Conservation (phyloP, 2,113 vertebrate species). For the Heptranchias perlo region DNA sequence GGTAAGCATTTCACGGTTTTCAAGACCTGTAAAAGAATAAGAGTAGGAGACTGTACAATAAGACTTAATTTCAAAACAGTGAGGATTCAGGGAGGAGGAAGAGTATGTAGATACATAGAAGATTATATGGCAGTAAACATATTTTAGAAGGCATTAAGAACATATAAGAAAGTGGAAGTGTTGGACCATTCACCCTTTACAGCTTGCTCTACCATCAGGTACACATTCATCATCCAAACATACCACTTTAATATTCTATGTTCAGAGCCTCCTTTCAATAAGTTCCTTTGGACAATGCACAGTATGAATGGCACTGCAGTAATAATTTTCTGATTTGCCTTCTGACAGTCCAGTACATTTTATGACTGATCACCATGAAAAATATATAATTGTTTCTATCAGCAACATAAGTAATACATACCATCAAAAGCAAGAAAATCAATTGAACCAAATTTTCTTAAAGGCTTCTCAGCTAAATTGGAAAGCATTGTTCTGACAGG, state of each 20-base stretch:
- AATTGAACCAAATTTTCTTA: conserved; percentile 11
- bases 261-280: not conserved
- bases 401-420: not conserved
- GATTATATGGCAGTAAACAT: not conserved
- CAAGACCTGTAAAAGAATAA: not conserved
- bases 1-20: not conserved
- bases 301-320: not conserved
- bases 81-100: not conserved
- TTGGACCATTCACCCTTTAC: not conserved
- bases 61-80: not conserved
- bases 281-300: not conserved
- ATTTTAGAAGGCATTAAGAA: not conserved
- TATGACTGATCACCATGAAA: conserved; percentile 23
- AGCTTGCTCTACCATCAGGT: not conserved
- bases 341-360: conserved; percentile 3
- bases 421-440: not conserved
- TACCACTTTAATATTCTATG: conserved; percentile 14
- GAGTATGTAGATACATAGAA: not conserved
- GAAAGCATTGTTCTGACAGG: conserved; percentile 18
- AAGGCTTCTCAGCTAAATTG: conserved; percentile 29
- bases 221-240: not conserved
- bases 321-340: conserved; percentile 14
- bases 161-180: not conserved
- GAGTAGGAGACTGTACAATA: not conserved
- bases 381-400: conserved; percentile 1